Percentiles rank a stretch among this genome's conserved stretches.
Evolutionary conservation across 2,113 vertebrate species (phyloP).

Genomic region (Hymenochirus boettgeri): DNA sequence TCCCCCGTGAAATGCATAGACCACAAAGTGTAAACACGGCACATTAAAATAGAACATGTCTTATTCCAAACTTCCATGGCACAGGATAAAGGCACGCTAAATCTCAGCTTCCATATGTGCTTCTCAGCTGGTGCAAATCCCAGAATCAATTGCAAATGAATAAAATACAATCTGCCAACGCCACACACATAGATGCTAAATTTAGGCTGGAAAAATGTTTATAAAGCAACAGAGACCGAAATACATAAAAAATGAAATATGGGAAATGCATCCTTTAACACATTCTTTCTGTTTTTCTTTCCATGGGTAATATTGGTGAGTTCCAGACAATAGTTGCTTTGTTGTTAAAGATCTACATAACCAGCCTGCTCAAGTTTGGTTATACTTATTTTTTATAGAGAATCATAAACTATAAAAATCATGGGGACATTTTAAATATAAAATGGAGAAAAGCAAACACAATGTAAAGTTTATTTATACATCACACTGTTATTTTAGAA

Average conservation of each 20-base stretch:
- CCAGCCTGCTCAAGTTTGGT: not conserved
- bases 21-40: constrained; percentile 55
- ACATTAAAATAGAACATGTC: constrained; percentile 63
- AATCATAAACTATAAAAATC: too few relatives aligned
- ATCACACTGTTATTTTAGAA: too few relatives aligned
- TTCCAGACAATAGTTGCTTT: constrained; percentile 26
- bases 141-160: constrained; percentile 65
- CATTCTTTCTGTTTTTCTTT: constrained; percentile 9
- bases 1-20: constrained; percentile 55
- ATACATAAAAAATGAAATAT: constrained; percentile 51
- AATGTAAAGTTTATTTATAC: too few relatives aligned
- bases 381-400: too few relatives aligned
- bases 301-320: constrained; percentile 21
- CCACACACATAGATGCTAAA: constrained; percentile 61
- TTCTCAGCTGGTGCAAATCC: constrained; percentile 68
- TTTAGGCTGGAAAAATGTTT: constrained; percentile 62
- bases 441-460: too few relatives aligned
- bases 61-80: constrained; percentile 63
- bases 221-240: constrained; percentile 54
- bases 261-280: constrained; percentile 47
- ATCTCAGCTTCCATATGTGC: constrained; percentile 68
- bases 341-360: not conserved
- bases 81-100: constrained; percentile 64
- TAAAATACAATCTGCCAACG: constrained; percentile 59
- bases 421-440: too few relatives aligned